Base-by-base conservation (phyloP, 2,113 vertebrate species). In the Albula glossodonta region DNA sequence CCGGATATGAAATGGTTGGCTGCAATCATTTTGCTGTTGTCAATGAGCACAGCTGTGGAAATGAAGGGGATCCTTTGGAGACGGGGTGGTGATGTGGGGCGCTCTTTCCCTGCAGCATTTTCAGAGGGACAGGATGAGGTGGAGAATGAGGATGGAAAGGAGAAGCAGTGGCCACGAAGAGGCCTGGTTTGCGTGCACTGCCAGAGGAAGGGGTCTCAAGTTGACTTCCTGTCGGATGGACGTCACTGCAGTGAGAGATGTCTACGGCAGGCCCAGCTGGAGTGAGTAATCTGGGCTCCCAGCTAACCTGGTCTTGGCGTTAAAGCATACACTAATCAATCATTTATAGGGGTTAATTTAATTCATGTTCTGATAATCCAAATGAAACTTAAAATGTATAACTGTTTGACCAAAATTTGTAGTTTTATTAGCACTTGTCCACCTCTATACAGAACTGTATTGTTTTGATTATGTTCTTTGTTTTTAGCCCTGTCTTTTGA, bases 181-280 rank as follows among this genome's bases (percentile, higher is more conserved):
- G 94, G 95, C 90, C 94, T 94, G 78, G 96, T 96, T 90, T 97
- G 95, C 93, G 96, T 96, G 90, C 95, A 93, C 91, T 97, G 96
- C 87, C 96, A 95, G 89, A 91, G 93, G 87, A 96, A 95, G 86
- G 96, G 95, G 90, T 92, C 91, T 0, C 83, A 92, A 84, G 93
- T 96, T 53, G 95, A 96, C 86, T 96, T 96, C 93, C 93, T 94
- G 90, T 90, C 95, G 87, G 94, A 94, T 90, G 96, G 95, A 88
- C 96, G 91, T 84, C 94, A 94, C 92, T 96, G 96, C 94, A 96
- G 95, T 90, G 96, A 96, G 88, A 95, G 93, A 80, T 97, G 96
- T 92, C 92, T 93, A 81, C 95, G 95, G 85, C 95, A 95, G 88
- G 77, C 92, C 57, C 96, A 94, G 91, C 95, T 95, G 91, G 96